These are phyloP conservation scores for Sebastes hopkinsi DNA, from an alignment of 2,797 vertebrate genomes.

Conservation along the genomic window DNA sequence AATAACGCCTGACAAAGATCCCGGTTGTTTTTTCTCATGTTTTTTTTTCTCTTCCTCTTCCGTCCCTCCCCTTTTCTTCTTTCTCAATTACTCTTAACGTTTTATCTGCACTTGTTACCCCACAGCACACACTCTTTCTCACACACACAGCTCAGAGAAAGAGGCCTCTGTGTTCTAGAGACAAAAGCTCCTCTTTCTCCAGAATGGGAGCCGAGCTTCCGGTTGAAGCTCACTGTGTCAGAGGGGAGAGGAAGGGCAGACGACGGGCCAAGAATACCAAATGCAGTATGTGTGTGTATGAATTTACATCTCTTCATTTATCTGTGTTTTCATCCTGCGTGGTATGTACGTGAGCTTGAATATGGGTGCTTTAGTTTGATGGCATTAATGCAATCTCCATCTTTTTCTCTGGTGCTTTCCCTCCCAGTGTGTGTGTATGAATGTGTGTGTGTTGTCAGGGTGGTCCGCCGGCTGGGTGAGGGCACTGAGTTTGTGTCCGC, in stretches of 20 bases:
- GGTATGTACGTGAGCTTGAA: slow-evolving; percentile 34
- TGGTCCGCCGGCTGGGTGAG: slow-evolving; percentile 63
- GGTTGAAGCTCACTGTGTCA: slow-evolving; percentile 87
- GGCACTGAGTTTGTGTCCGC: slow-evolving; percentile 84
- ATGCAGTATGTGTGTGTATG: slow-evolving; percentile 45
- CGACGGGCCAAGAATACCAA: slow-evolving; percentile 80
- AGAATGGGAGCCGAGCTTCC: slow-evolving; percentile 85
- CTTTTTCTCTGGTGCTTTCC: slow-evolving; percentile 21
- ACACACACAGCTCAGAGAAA: slow-evolving; percentile 69
- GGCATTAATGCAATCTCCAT: slow-evolving; percentile 25
- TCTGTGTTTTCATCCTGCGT: slow-evolving; percentile 32
- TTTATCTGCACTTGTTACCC: slow-evolving; percentile 74
- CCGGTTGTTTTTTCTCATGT: slow-evolving; percentile 42
- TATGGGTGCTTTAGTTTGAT: slow-evolving; percentile 29
- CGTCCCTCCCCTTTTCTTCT: slow-evolving; percentile 42
- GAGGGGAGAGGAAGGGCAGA: slow-evolving; percentile 85
- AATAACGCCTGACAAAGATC: slow-evolving; percentile 44
- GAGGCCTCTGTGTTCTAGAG: slow-evolving; percentile 84
- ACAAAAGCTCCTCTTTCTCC: slow-evolving; percentile 88
- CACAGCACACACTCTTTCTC: slow-evolving; percentile 35
- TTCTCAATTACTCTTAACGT: slow-evolving; percentile 71
- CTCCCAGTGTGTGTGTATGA: slow-evolving; percentile 1
- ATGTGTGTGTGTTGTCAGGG: slow-evolving; percentile 45
- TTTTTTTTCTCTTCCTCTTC: slow-evolving; percentile 42
- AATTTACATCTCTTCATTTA: slow-evolving; percentile 35